These are phyloP conservation scores for Sisyra nigra DNA, from an alignment of 2,888 invertebrate genomes.

Conservation along the genomic window DNA sequence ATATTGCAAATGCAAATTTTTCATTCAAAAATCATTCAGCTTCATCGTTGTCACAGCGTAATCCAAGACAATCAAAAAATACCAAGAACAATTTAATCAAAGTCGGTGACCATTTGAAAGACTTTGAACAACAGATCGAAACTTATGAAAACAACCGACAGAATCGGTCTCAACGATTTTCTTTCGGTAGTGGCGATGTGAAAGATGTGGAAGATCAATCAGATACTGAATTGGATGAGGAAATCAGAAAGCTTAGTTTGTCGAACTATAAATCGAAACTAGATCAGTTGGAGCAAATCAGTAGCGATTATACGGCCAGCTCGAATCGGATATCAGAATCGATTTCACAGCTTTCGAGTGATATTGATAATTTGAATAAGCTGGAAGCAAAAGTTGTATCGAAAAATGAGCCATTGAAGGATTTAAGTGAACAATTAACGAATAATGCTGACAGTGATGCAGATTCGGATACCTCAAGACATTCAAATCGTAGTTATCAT, in stretches of 20 bases:
- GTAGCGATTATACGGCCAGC: not conserved
- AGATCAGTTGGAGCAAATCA: not conserved
- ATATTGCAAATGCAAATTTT: too few species aligned
- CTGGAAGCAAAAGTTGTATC: too few species aligned
- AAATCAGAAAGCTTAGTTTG: not conserved
- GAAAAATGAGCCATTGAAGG: too few species aligned
- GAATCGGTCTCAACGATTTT: too few species aligned
- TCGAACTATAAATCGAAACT: not conserved
- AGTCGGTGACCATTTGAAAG: not conserved
- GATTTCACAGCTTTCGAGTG: not conserved
- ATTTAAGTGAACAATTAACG: too few species aligned
- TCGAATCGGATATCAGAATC: not conserved
- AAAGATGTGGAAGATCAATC: not conserved
- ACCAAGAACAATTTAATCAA: slow-evolving; percentile 2
- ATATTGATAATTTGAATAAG: not conserved
- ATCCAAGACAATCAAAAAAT: not conserved
- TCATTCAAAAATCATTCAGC: too few species aligned
- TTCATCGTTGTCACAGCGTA: too few species aligned
- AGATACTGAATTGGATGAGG: not conserved
- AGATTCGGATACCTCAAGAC: too few species aligned
- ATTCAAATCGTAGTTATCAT: too few species aligned
- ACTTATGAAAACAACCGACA: not conserved
- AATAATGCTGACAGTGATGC: too few species aligned
- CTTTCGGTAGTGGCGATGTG: too few species aligned
- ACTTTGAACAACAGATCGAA: not conserved